Evolutionary conservation across 2,113 vertebrate species (phyloP), one percentile per base, ranked within the genome.

Genomic region (Hippocampus guttulatus): DNA sequence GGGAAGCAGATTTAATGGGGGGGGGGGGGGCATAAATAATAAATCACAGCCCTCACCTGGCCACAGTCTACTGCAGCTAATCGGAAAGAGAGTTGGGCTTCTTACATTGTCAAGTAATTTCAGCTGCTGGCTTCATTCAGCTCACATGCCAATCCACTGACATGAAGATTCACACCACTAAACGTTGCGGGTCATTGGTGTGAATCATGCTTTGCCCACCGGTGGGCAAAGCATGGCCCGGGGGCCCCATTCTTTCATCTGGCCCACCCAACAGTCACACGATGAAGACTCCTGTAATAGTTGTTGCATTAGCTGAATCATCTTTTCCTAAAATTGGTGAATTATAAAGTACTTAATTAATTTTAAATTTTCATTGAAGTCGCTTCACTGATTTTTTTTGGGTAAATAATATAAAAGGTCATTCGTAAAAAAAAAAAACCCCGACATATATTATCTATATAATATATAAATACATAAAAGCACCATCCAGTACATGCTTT

Each of bases 1-100:
- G 25, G 30, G 67, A 60, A 65, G 67, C 43, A 69, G 64, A 57
- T 72, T 69, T 41, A 70, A 74, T 54, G 61, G 14, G 43, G 43
- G 25, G 43, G 43, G 43, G 43, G 70, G 10, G 5, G 57, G 41
- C 58, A 77, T 71, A 47, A 82, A 80, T 84, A 81, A 82, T 69
- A 69, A 68, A 81, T 79, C 38, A 30, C 10, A 25, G 62, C 52
- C 71, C 64, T 74, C 60, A 63, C 74, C 58, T 2, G 4, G 63
- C 64, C 47, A 5, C 38, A 6, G 11, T 49, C 55, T 47, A 0
- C 11, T 11, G 40, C 58, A 67, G 63, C 63, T 64, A 52, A 27
- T 49, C n/a, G 11, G 52, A 64, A 54, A n/a, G 52, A 60, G 61
- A 41, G 3, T 20, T 75, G 16, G 20, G 30, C 30, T 60, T 64